A percentile compares a stretch with the other conserved stretches of the same genome.
phyloP scores from a whole-genome alignment of 2,888 invertebrate species.

The Pristionchus arcanus region DNA sequence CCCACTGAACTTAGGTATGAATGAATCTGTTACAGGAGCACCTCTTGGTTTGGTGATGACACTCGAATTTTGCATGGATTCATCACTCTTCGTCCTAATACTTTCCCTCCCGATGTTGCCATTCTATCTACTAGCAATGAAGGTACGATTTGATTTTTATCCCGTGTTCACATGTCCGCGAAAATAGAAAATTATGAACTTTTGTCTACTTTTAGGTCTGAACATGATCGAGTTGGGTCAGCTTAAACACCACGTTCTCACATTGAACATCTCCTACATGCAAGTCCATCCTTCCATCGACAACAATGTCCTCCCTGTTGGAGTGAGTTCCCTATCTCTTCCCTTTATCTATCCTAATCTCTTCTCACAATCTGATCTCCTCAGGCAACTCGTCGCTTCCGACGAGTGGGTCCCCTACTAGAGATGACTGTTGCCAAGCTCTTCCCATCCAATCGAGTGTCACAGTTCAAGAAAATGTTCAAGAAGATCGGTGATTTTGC shows the following conservation, averaged over 20 bases:
- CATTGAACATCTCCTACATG: conserved; percentile 78
- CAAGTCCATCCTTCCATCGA: conserved; percentile 79
- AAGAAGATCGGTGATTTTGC: conserved; percentile 73
- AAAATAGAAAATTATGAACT: not conserved
- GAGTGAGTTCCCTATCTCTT: conserved; percentile 62
- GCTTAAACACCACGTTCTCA: conserved; percentile 76
- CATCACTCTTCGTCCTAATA: conserved; percentile 77
- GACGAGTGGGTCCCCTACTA: conserved; percentile 73
- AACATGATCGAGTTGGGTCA: conserved; percentile 78
- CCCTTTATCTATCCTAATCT: not conserved
- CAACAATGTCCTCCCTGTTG: conserved; percentile 74
- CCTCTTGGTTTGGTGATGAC: conserved; percentile 74
- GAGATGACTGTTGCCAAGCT: conserved; percentile 79
- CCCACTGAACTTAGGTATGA: not conserved
- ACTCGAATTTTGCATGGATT: conserved; percentile 76
- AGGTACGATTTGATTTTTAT: conserved; percentile 58
- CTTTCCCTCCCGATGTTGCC: conserved; percentile 77
- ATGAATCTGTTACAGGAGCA: conserved; percentile 64
- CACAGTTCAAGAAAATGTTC: conserved; percentile 79
- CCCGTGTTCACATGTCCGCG: not conserved
- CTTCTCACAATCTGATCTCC: conserved; percentile 1
- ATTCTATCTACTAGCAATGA: conserved; percentile 78
- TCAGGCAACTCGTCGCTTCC: conserved; percentile 76
- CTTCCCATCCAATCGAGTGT: conserved; percentile 72
- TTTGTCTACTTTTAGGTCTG: conserved; percentile 63